Evolutionary conservation across 2,113 vertebrate species (phyloP), one percentile per base, ranked within the genome.

Genomic region (Alligator mississippiensis): DNA sequence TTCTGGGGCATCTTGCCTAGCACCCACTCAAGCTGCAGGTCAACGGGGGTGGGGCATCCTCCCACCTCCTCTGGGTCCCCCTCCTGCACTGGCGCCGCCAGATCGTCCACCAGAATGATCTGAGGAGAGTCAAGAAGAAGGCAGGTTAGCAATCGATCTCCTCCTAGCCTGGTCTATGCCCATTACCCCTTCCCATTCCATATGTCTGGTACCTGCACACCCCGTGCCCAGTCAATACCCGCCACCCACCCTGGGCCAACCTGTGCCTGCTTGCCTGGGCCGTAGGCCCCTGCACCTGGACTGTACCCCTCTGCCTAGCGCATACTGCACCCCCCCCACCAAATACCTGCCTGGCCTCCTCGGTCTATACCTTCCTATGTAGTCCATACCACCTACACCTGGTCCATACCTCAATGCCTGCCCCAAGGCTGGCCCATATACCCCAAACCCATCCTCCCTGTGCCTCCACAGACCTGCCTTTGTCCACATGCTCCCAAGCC

Each of bases 1-100:
- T 99, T 99, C 85, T 95, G 98, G 7, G 99, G 99, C 98, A 99
- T 99, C 82, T 99, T 99, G 59, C 99, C 99, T 92, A 99, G 96
- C 55, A 99, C 99, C 99, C 98, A 99, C 25, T 99, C 98, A 17
- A 99, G 98, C 81, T 99, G 97, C 81, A 99, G 96, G 96, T 99
- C 98, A 12, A 99, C 99, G 12, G 98, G 99, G 47, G 91, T 97
- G 68, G 38, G 6, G 21, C 47, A 92, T 91, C 16, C 96, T 87
- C 27, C 85, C 28, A 61, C 66, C 90, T 97, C 86, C 34, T 93
- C 91, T 78, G 97, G 82, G 58, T 94, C 92, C 14, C 95, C 95
- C 79, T 97, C 57, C 0, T 54, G 82, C 68, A 89, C 64, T 1
- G 82, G 85, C 3, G 57, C 7, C 7, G 77, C 91, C 22, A 96